Evolutionary conservation across 23 tunicate genomes (phyloP), one percentile per base, ranked within the genome.

Genomic region (Styela clava): DNA sequence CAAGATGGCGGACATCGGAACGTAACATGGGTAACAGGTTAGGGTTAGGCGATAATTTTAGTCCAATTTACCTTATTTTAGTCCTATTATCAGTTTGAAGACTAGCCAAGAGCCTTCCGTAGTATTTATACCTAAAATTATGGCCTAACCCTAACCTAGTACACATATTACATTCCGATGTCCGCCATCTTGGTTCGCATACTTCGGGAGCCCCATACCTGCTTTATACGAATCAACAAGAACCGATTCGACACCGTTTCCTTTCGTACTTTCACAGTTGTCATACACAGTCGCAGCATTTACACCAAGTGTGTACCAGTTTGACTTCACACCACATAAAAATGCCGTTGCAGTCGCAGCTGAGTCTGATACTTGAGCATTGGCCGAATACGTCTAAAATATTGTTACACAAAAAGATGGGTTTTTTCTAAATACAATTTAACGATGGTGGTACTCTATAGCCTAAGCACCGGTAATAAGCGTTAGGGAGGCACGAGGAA

Each of bases 311-410:
- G 72, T 84, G 63, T 37, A 72, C 29, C 52, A 70, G 33, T 84
- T 89, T 30, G 84, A 61, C 44, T 89, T 89, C 2, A 89, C 94
- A 2, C 94, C 94, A 27, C 78, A 64, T 2, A 89, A 69, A 61
- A 73, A 84, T 2, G 94, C 94, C n/a, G 94, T 84, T 63, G 94
- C 94, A 25, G 94, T 89, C 69, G 78, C 23, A 1, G 85, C 88
- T 23, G 94, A 89, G 56, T 89, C 94, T 31, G 94, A 24, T 0
- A 84, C 85, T 79, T 89, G 94, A 32, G 62, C 68, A 81, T 89
- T 74, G 0, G 86, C 84, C 2, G 85, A 36, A 51, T 89, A 89
- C 20, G 94, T 89, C 94, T 89, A 52, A 9, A 86, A 61, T 18
- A n/a, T n/a, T n/a, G n/a, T n/a, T n/a, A n/a, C n/a, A n/a, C n/a